phyloP scores from a whole-genome alignment of 2,113 vertebrate genomes.

The Ctenomys sociabilis region DNA sequence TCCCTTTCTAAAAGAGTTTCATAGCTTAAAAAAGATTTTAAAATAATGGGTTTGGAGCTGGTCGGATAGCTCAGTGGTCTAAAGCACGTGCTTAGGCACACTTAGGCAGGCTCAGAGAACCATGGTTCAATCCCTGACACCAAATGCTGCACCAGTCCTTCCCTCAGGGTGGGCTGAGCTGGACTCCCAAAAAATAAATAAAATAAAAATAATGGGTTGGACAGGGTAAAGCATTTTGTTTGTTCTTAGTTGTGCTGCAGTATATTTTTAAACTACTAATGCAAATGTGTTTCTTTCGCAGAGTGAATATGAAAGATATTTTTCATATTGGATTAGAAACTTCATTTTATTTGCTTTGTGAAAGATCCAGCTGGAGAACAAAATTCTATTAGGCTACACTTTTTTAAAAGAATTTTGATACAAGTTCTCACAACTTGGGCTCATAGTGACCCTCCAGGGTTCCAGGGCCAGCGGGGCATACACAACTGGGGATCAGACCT shows the following conservation, averaged over 20 bases:
- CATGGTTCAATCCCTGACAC: too few species aligned
- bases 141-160: too few species aligned
- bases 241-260: background rate
- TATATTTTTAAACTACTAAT: background rate
- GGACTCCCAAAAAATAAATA: too few species aligned
- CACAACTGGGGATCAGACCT: too few species aligned
- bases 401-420: background rate
- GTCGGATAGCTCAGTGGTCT: too few species aligned
- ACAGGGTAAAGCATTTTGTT: background rate
- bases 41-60: background rate
- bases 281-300: background rate
- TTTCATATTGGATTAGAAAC: constrained; percentile 42
- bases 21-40: background rate
- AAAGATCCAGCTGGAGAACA: background rate
- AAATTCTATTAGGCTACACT: background rate
- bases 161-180: too few species aligned
- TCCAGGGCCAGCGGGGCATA: too few species aligned
- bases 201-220: background rate
- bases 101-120: too few species aligned
- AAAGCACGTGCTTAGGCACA: too few species aligned
- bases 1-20: background rate
- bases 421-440: too few species aligned
- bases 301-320: constrained; percentile 40
- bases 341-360: background rate
- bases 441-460: too few species aligned